Evolutionary conservation across 2,797 vertebrate species (phyloP).

Genomic region (Poecilia velifera): DNA sequence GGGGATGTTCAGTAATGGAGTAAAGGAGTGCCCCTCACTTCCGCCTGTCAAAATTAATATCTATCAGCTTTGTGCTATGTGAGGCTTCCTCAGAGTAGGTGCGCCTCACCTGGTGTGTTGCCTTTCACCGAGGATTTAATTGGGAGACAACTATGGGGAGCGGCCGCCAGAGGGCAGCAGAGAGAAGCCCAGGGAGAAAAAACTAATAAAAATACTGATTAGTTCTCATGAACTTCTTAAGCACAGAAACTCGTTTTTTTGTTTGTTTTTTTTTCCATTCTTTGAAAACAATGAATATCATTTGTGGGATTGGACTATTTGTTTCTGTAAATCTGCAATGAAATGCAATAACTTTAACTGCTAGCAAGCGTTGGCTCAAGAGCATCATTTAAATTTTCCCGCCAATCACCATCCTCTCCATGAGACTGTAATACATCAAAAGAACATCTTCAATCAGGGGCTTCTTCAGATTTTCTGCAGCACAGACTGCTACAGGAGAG

Average conservation of each 20-base stretch:
- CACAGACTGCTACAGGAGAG: neutral
- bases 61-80: neutral
- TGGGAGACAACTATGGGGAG: neutral
- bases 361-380: neutral
- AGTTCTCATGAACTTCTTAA: neutral
- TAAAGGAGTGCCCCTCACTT: neutral
- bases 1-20: neutral
- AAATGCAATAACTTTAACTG: neutral
- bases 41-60: neutral
- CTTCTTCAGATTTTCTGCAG: neutral
- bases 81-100: constrained; percentile 13
- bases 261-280: neutral
- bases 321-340: neutral
- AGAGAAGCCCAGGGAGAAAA: neutral
- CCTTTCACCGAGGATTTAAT: neutral
- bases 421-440: neutral
- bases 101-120: neutral
- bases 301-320: neutral
- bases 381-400: too few species aligned
- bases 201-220: neutral
- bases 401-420: neutral
- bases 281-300: neutral
- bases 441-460: neutral
- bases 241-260: neutral
- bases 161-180: constrained; percentile 59